A percentile compares a stretch with the other conserved stretches of the same genome.
These are phyloP conservation scores for Hartigia nigra DNA, from an alignment of 2,888 invertebrate species.

Conservation along the genomic window DNA sequence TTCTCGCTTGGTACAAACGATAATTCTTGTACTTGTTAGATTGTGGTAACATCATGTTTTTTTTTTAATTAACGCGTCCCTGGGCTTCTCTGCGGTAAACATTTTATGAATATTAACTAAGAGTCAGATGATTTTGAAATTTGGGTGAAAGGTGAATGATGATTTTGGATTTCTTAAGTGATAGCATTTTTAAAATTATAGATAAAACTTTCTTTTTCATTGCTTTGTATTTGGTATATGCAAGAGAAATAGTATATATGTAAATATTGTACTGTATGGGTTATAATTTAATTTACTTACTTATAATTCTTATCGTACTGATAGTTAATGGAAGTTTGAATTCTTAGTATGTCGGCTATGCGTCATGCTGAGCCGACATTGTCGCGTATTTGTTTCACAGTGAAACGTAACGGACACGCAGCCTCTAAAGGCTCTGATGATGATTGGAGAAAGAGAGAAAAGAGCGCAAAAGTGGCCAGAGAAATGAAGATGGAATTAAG, in stretches of 20 bases:
- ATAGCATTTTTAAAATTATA: not conserved
- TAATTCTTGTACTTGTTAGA: not conserved
- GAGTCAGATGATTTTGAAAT: not conserved
- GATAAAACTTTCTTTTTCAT: not conserved
- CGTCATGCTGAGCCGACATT: not conserved
- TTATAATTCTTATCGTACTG: not conserved
- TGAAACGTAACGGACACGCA: not conserved
- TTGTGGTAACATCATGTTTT: not conserved
- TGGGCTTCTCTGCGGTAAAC: too few species aligned
- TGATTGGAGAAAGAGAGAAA: not conserved
- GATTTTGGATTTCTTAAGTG: not conserved
- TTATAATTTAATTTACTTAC: not conserved
- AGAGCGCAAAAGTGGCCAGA: not conserved
- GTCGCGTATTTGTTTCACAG: not conserved
- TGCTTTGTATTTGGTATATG: not conserved
- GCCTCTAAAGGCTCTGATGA: not conserved
- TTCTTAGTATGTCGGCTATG: not conserved
- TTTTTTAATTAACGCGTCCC: not conserved
- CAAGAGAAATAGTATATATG: not conserved
- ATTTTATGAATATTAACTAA: too few species aligned
- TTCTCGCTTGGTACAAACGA: too few species aligned
- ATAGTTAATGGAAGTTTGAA: not conserved
- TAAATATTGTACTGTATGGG: not conserved
- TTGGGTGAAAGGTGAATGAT: too few species aligned
- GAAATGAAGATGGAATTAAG: not conserved